Evolutionary conservation across 2,797 vertebrate genomes (phyloP).

Genomic region (Labeo calbasu): DNA sequence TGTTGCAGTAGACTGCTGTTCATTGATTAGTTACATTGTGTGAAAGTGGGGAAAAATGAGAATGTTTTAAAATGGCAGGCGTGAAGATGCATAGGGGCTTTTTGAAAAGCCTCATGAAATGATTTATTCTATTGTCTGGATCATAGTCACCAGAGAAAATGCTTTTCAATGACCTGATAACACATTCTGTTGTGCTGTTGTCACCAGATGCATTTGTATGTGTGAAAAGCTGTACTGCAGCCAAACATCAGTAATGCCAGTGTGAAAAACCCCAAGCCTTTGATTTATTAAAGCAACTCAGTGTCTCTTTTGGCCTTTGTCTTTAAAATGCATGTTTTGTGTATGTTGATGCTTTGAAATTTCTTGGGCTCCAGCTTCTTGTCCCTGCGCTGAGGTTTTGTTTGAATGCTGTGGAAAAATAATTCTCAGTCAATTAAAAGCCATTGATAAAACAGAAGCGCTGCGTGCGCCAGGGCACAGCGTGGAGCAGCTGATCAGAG

Average conservation of each 20-base stretch:
- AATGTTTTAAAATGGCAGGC: constrained; percentile 5
- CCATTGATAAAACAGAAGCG: constrained; percentile 71
- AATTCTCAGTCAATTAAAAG: constrained; percentile 74
- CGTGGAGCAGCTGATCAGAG: constrained; percentile 68
- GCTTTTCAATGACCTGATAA: constrained; percentile 60
- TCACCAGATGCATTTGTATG: constrained; percentile 57
- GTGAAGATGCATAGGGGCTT: constrained; percentile 17
- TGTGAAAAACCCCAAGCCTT: constrained; percentile 57
- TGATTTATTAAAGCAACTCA: constrained; percentile 62
- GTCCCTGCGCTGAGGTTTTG: constrained; percentile 66
- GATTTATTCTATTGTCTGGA: constrained; percentile 27
- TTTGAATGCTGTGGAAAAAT: constrained; percentile 63
- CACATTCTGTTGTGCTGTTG: constrained; percentile 41
- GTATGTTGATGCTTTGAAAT: constrained; percentile 54
- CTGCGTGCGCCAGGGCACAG: constrained; percentile 65
- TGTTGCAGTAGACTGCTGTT: constrained; percentile 6
- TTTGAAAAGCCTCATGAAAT: constrained; percentile 32
- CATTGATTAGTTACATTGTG: not conserved
- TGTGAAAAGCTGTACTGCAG: constrained; percentile 58
- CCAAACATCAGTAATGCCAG: constrained; percentile 53
- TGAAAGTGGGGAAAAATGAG: not conserved
- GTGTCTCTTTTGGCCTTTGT: constrained; percentile 41
- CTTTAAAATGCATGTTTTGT: constrained; percentile 56
- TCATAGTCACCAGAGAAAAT: constrained; percentile 45
- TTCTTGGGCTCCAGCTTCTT: constrained; percentile 63